These are phyloP conservation scores for Glyptemys insculpta DNA, from an alignment of 2,797 vertebrate genomes.

Conservation along the genomic window DNA sequence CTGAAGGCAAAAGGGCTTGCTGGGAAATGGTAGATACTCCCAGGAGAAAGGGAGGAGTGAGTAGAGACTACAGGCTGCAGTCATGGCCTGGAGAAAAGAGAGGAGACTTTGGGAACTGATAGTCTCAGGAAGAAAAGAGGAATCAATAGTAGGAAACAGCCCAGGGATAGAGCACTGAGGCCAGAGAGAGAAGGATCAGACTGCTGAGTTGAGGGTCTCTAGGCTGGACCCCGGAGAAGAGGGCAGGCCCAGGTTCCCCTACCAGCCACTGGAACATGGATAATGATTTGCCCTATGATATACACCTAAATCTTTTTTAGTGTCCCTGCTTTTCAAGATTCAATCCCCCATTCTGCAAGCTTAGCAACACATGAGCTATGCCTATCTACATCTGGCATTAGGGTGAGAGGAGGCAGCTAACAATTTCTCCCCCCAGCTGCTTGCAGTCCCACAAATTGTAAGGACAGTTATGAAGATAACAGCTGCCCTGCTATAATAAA, in stretches of 20 bases:
- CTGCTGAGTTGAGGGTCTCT: neutral
- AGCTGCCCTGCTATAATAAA: neutral
- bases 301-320: neutral
- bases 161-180: neutral
- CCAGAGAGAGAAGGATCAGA: neutral
- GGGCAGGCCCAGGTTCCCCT: no score
- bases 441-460: neutral
- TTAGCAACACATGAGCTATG: accelerated
- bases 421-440: accelerated
- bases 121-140: neutral
- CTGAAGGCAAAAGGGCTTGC: neutral
- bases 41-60: neutral
- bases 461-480: accelerated
- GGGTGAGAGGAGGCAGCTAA: accelerated
- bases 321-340: neutral
- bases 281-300: neutral
- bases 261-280: neutral
- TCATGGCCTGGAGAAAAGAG: no score
- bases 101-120: neutral
- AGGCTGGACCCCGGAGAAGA: neutral
- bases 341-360: neutral
- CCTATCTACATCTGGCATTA: accelerated
- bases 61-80: neutral
- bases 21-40: no score
- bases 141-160: neutral